Base-by-base conservation (phyloP, 2,797 vertebrate genomes). In the Hyperoplus lanceolatus region DNA sequence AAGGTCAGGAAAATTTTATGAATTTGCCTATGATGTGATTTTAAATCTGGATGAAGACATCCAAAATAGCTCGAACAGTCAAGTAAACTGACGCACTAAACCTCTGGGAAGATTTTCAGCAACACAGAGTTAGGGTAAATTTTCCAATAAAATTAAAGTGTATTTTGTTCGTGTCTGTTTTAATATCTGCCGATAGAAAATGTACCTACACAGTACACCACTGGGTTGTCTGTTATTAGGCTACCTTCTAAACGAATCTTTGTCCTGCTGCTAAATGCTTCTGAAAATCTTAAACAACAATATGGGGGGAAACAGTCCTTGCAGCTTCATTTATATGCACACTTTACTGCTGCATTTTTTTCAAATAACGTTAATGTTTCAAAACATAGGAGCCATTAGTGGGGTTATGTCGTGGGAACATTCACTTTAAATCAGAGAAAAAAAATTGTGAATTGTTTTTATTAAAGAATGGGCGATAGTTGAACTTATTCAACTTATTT, bases 51-150 rank as follows among this genome's bases (percentile, higher is more conserved):
- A 57, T 15, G 3, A 49, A 56, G 2, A 42, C 18, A 15, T 55
- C 6, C 7, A 21, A 12, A 43, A 48, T 0, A 1, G 4, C 10
- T 54, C 1, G 0, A 9, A 2, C 2, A 50, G 6, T 62, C 5
- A 18, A n/a, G 5, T 0, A 54, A 42, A 1, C 5, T 18, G 8
- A 42, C 16, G 7, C 12, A 36, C 13, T 53, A 42, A 49, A 7
- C 0, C 13, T 64, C 46, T 16, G 1, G 1, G 5, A 41, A 74
- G 38, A 49, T 29, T 41, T 69, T 1, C n/a, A 65, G 15, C 45
- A 0, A 5, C 54, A 3, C 21, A 29, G 29, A 18, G 54, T 55
- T 41, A 46, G 54, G 38, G 7, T 0, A 11, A 6, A 29, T 36
- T 29, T 45, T 36, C 3, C 0, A 11, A 12, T 6, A 1, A 13